Evolutionary conservation across 2,113 vertebrate genomes (phyloP).

Genomic region (Oryzias celebensis): DNA sequence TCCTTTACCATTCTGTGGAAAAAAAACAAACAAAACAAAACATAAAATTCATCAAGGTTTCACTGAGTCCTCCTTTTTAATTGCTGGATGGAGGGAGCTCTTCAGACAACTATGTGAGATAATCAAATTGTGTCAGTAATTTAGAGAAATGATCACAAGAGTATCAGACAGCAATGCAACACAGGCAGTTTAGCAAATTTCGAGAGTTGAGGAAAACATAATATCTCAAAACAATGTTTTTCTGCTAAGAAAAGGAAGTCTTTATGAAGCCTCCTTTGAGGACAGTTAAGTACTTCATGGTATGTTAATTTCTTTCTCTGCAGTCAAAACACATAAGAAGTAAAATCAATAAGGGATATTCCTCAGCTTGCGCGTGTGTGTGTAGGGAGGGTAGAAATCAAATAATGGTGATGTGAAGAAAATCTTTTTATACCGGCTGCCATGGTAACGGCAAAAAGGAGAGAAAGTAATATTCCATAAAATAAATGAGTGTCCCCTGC

Average conservation of each 20-base stretch:
- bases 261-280: constrained; percentile 8
- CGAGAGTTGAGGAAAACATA: neutral
- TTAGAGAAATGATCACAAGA: neutral
- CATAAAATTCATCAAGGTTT: neutral
- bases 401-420: constrained; percentile 70
- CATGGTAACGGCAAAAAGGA: constrained; percentile 74
- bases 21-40: constrained; percentile 29
- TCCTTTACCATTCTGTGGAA: constrained; percentile 88
- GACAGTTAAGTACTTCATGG: constrained; percentile 42
- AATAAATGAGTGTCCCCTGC: constrained; percentile 74
- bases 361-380: constrained; percentile 17
- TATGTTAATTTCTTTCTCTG: constrained; percentile 63
- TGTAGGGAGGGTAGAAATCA: constrained; percentile 38
- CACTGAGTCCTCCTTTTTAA: neutral
- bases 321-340: constrained; percentile 65
- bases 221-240: neutral
- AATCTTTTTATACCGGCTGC: constrained; percentile 79
- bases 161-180: neutral
- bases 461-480: constrained; percentile 76
- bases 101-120: too few species aligned
- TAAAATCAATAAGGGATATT: constrained; percentile 74
- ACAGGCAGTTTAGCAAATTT: neutral
- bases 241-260: neutral
- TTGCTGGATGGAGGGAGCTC: neutral
- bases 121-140: too few species aligned